A percentile compares a stretch with the other conserved stretches of the same genome.
These are phyloP conservation scores for Gerris buenoi DNA, from an alignment of 1,140 invertebrate species.

Conservation along the genomic window DNA sequence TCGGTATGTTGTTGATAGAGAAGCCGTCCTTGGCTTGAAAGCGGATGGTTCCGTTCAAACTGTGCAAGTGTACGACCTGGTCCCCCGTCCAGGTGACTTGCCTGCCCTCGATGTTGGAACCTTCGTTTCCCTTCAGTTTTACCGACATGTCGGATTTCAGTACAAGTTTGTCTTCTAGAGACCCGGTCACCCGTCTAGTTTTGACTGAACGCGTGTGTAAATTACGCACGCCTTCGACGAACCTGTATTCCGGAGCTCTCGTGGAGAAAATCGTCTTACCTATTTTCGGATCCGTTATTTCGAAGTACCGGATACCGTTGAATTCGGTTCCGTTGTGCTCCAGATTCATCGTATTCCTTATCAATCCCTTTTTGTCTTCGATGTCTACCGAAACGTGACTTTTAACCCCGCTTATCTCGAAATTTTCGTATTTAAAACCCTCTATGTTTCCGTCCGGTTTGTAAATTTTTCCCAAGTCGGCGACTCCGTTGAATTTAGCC, in stretches of 20 bases:
- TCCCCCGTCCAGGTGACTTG: slow-evolving; percentile 53
- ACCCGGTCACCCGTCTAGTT: slow-evolving; percentile 54
- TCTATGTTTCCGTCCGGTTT: slow-evolving; percentile 41
- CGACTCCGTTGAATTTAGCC: slow-evolving; percentile 64
- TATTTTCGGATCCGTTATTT: slow-evolving; percentile 45
- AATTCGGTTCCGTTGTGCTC: slow-evolving; percentile 46
- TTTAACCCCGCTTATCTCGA: slow-evolving; percentile 48
- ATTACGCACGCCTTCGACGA: slow-evolving; percentile 40
- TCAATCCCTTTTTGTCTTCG: slow-evolving; percentile 24
- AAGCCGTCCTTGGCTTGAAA: slow-evolving; percentile 49
- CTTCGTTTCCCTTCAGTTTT: slow-evolving; percentile 25
- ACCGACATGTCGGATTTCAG: slow-evolving; percentile 40
- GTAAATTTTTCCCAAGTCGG: slow-evolving; percentile 51
- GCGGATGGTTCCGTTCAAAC: slow-evolving; percentile 59
- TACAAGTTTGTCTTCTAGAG: slow-evolving; percentile 46
- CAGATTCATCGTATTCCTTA: slow-evolving; percentile 35
- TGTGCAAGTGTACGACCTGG: slow-evolving; percentile 60
- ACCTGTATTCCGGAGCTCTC: slow-evolving; percentile 49
- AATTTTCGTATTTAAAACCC: slow-evolving; percentile 54
- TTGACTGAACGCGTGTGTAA: slow-evolving; percentile 49
- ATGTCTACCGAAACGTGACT: slow-evolving; percentile 42
- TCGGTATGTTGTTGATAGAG: slow-evolving; percentile 49
- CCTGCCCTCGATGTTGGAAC: slow-evolving; percentile 38
- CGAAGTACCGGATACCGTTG: slow-evolving; percentile 47
- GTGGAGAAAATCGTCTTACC: slow-evolving; percentile 58